Percentiles rank a stretch among this genome's conserved stretches.
Evolutionary conservation across 2,113 vertebrate species (phyloP).

Genomic region (Forbesichthys agassizii): DNA sequence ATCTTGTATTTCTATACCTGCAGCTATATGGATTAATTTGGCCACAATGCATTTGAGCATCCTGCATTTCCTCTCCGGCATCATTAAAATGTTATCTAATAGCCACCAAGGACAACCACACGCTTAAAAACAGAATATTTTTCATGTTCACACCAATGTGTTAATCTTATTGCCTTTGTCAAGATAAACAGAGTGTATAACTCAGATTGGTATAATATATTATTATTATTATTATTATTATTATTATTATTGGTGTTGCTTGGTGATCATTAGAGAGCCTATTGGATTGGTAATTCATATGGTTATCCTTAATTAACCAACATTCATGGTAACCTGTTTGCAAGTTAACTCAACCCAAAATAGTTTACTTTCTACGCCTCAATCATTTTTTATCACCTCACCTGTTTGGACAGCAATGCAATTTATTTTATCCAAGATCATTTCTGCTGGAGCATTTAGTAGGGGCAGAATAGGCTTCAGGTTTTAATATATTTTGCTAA

Average conservation of each 20-base stretch:
- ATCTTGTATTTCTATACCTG: background rate
- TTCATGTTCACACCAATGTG: too few relatives aligned
- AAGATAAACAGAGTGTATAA: too few relatives aligned
- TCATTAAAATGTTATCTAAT: background rate
- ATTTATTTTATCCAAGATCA: conserved; percentile 18
- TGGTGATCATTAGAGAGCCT: too few relatives aligned
- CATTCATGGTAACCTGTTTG: background rate
- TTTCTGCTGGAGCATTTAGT: conserved; percentile 18
- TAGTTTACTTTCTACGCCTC: conserved; percentile 12
- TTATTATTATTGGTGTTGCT: too few relatives aligned
- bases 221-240: too few relatives aligned
- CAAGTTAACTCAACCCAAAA: conserved; percentile 13
- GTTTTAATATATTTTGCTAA: background rate
- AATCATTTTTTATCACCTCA: conserved; percentile 20
- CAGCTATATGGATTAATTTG: background rate
- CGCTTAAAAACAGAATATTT: too few relatives aligned
- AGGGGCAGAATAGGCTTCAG: background rate
- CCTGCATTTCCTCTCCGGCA: background rate
- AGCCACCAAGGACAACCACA: too few relatives aligned
- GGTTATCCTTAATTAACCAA: background rate
- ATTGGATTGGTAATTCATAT: conserved; percentile 2
- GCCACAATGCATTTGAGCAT: background rate
- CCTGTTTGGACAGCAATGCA: conserved; percentile 26
- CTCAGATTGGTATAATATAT: too few relatives aligned
- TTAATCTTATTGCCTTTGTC: too few relatives aligned